These are phyloP conservation scores for Ceratina japonica DNA, from an alignment of 1,140 invertebrate species.

Conservation along the genomic window DNA sequence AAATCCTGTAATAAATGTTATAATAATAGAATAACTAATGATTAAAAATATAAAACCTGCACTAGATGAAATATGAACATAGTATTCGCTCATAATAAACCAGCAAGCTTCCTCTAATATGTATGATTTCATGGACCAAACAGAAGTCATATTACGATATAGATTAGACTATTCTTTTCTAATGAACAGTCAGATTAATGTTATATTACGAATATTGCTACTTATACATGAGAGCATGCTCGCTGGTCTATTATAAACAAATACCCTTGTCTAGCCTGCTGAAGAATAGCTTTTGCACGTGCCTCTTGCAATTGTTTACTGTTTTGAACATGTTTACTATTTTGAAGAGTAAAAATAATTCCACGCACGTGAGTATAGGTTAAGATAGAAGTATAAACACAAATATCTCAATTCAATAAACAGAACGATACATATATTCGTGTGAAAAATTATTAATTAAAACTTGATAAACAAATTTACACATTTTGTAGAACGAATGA, in stretches of 20 bases:
- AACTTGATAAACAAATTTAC: background rate
- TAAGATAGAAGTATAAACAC: background rate
- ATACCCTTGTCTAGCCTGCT: background rate
- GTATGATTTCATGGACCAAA: background rate
- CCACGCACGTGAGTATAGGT: background rate
- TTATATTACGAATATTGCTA: too few relatives aligned
- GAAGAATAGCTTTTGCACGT: too few relatives aligned
- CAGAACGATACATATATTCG: background rate
- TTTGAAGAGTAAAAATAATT: background rate
- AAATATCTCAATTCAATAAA: background rate
- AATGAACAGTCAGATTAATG: too few relatives aligned
- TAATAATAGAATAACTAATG: background rate
- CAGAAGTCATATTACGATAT: too few relatives aligned
- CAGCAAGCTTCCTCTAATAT: too few relatives aligned
- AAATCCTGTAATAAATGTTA: slow-evolving; percentile 70
- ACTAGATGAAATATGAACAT: background rate
- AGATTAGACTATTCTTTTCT: too few relatives aligned
- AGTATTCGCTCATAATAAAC: too few relatives aligned
- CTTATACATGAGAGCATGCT: too few relatives aligned
- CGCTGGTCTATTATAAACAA: too few relatives aligned
- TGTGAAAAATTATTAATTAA: slow-evolving; percentile 1
- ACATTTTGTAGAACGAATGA: background rate
- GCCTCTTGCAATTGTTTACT: background rate
- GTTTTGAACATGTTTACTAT: background rate
- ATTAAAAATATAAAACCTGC: too few relatives aligned